Base-by-base conservation (phyloP, 2,888 invertebrate species). In the Plemyria rubiginata region DNA sequence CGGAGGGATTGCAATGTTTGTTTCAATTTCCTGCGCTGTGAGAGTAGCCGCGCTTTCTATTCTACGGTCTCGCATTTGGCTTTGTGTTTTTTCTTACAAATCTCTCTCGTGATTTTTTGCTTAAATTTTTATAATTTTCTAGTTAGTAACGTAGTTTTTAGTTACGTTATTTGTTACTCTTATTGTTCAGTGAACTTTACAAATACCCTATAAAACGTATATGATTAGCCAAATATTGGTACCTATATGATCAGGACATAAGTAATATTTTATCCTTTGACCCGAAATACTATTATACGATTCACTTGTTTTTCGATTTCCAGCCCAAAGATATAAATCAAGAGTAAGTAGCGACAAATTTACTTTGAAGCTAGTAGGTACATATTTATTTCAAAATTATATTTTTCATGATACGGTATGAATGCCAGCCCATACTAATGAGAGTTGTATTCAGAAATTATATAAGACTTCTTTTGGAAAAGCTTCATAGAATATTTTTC, bases 1-100 rank as follows among this genome's bases (percentile, higher is more conserved):
- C 71, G 70, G 75, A 79, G 81, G 85, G 83, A 86, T 86, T 85
- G 86, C 85, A 82, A 86, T 90, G 87, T 89, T 89, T 89, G 89
- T 87, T 89, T 84, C 88, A 88, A 90, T 90, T 90, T 88, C 88
- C 89, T 84, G 83, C 78, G 74, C 75, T 74, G 77, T 74, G 76
- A 76, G 75, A 77, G 71, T 76, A 75, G 78, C 71, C 77, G 76
- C 75, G 82, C 76, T 77, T 83, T 80, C 78, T 79, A 79, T 84
- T 79, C 78, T 73, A 75, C 76, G 75, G 75, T 79, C 54, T 61
- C 54, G 54, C 43, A 55, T 55, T 67, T 51, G 41, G 66, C 59
- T 66, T 66, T 66, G 66, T 67, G 57, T 67, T 67, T 67, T 60
- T 66, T 60, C 67, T 61, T 66, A 63, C 60, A 66, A 58, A 59